phyloP scores from a whole-genome alignment of 2,797 vertebrate genomes.

The Pterois miles region DNA sequence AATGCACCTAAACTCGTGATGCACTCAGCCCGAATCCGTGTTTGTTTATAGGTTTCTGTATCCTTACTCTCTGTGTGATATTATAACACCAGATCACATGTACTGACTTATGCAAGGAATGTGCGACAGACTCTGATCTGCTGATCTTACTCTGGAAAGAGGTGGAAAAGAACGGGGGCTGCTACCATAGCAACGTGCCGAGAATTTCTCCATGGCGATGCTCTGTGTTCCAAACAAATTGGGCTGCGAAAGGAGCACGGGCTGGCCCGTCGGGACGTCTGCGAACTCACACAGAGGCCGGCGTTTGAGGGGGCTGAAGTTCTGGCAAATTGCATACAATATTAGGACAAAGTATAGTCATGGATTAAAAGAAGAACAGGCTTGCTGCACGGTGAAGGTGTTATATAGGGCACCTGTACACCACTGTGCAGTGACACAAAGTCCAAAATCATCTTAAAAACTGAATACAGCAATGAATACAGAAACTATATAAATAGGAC shows the following conservation, averaged over 20 bases:
- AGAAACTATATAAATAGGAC: neutral
- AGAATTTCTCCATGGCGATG: slow-evolving; percentile 74
- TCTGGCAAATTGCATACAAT: slow-evolving; percentile 30
- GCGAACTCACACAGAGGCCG: slow-evolving; percentile 42
- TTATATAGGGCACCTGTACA: neutral
- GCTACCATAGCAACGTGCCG: slow-evolving; percentile 74
- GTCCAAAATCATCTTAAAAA: neutral
- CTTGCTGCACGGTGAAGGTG: neutral
- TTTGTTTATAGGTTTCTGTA: neutral
- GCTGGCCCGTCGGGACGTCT: slow-evolving; percentile 53
- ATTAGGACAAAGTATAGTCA: neutral
- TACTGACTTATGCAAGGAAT: slow-evolving; percentile 23
- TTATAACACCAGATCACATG: neutral
- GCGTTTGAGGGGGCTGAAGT: slow-evolving; percentile 4
- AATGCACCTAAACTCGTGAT: slow-evolving; percentile 11
- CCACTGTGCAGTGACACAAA: neutral
- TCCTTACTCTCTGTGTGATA: neutral
- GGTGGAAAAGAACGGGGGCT: slow-evolving; percentile 39
- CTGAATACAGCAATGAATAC: too few relatives aligned
- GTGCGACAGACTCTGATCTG: slow-evolving; percentile 24
- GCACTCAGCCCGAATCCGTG: neutral
- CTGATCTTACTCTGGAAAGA: slow-evolving; percentile 58
- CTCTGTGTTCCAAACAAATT: slow-evolving; percentile 80
- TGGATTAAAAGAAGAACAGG: neutral
- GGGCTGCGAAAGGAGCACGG: slow-evolving; percentile 65